A percentile compares a stretch with the other conserved stretches of the same genome.
Conservation (phyloP, 64 coral and sea anemone species). For the Stichodactyla mertensii region DNA sequence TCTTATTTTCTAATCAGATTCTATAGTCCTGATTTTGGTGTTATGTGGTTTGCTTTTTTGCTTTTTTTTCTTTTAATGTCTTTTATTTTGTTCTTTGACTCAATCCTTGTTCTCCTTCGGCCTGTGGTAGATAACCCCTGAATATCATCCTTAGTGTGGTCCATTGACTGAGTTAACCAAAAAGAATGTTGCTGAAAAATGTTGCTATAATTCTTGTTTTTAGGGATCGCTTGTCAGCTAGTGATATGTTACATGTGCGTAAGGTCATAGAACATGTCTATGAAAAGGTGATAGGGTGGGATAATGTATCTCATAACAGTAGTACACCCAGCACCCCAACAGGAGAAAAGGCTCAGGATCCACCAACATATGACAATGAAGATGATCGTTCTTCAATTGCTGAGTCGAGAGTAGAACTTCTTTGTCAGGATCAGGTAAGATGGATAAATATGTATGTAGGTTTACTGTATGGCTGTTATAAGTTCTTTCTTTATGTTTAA, state of each 20-base stretch:
- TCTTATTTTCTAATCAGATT: no score
- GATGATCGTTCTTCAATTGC: slow-evolving; percentile 75
- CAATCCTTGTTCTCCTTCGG: no score
- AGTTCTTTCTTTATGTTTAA: no score
- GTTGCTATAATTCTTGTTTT: slow-evolving; percentile 7
- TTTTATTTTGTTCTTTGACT: no score
- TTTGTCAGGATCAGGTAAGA: slow-evolving; percentile 90
- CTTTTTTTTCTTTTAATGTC: no score
- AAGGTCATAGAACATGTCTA: slow-evolving; percentile 99
- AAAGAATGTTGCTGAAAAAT: neutral
- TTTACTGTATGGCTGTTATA: no score
- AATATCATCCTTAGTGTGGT: no score
- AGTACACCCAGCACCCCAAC: slow-evolving; percentile 55
- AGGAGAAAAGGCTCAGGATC: slow-evolving; percentile 48
- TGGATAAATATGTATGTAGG: no score
- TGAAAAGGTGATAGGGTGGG: slow-evolving; percentile 82
- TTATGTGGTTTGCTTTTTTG: no score
- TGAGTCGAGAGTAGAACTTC: slow-evolving; percentile 83
- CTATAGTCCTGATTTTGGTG: no score
- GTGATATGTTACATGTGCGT: slow-evolving; percentile 95
- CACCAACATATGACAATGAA: slow-evolving; percentile 55
- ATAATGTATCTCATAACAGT: slow-evolving; percentile 35
- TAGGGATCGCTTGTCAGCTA: slow-evolving; percentile 89
- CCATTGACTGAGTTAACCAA: neutral
- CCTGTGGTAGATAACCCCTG: no score